Evolutionary conservation across 2,888 invertebrate species (phyloP), one percentile per base, ranked within the genome.

Genomic region (Elysia crispata): DNA sequence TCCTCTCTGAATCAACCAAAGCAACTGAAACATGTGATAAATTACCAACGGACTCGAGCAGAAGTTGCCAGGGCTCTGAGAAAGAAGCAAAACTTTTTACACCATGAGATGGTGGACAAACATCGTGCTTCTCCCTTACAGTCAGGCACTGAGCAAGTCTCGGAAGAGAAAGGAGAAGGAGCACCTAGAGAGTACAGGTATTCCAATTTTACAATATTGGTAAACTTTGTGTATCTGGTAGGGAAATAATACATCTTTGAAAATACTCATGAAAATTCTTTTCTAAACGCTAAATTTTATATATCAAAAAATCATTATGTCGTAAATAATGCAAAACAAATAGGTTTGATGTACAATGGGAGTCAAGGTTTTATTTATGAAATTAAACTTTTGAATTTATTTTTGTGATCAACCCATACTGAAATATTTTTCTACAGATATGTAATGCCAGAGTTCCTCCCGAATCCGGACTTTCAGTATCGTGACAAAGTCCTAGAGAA

Each of bases 381-480:
- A 13, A 54, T 20, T 54, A 54, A 54, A 54, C 20, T 15, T 15
- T 20, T 54, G 13, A 54, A 54, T 54, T 54, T 13, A 15, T 13
- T 54, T 20, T 13, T 15, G 13, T 13, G 6, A 6, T 60, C 60
- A 23, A 20, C 15, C 23, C 15, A 8, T 23, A 15, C 15, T 23
- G 15, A 60, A 23, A 60, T 60, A 18, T 73, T 73, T 62, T 77
- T 72, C 77, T 75, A 30, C 76, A 91, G 92, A 80, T 86, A 85
- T 82, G 86, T 91, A 33, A 98, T 96, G 91, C 97, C 97, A 0
- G 98, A 98, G 92, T 98, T 98, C 93, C 93, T 98, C 76, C 98
- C 98, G 0, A 95, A 96, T 91, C 96, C 97, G 0, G 95, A 95
- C 86, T 93, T 95, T 0, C 93, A 94, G 88, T 95, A 94, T 93